Evolutionary conservation across 2,888 invertebrate species (phyloP).

Genomic region (Agrochola circellaris): DNA sequence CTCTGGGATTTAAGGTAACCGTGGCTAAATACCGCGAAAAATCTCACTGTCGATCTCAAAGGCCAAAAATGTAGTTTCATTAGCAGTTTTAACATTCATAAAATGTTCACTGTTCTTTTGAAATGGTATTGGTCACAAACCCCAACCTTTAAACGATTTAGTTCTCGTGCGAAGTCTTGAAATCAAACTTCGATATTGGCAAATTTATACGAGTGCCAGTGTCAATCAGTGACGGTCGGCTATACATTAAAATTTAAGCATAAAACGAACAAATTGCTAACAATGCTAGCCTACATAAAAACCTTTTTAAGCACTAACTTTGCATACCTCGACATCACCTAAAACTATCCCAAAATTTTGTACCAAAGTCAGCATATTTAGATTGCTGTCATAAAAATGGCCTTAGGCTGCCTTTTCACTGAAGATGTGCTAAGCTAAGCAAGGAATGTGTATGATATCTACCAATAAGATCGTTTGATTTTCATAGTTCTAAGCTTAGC

Average conservation of each 20-base stretch:
- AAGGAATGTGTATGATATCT: not conserved
- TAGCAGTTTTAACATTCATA: not conserved
- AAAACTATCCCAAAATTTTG: not conserved
- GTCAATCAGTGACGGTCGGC: not conserved
- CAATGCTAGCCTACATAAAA: not conserved
- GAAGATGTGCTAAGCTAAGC: not conserved
- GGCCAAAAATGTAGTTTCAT: not conserved
- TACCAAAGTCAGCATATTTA: conserved; percentile 11
- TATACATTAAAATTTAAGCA: not conserved
- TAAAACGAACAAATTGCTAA: not conserved
- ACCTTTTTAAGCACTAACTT: conserved; percentile 1
- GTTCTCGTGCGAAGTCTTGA: not conserved
- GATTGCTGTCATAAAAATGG: conserved; percentile 29
- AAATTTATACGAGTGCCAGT: not conserved
- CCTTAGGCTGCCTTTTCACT: not conserved
- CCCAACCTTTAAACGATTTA: not conserved
- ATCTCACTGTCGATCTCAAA: not conserved
- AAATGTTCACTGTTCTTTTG: not conserved
- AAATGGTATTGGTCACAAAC: not conserved
- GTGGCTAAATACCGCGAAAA: not conserved
- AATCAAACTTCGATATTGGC: not conserved
- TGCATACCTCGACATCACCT: conserved; percentile 1
- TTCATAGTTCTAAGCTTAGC: too few relatives aligned
- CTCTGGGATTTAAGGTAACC: not conserved
- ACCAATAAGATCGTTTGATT: not conserved